These are phyloP conservation scores for Acanthosepion esculentum DNA, from an alignment of 2,888 invertebrate genomes.

Conservation along the genomic window DNA sequence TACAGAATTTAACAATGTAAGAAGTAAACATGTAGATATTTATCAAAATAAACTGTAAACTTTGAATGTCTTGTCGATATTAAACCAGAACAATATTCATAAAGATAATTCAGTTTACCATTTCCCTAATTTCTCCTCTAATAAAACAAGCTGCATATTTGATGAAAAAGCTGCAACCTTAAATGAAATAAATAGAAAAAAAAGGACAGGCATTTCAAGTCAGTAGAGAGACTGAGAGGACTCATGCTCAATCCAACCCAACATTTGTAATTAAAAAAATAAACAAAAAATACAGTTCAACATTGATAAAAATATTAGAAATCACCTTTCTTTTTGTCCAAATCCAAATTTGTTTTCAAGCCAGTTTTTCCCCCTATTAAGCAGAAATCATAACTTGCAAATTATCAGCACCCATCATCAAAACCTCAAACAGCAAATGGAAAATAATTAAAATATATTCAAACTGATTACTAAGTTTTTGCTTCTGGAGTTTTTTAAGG, in stretches of 20 bases:
- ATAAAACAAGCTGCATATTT: no score
- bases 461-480: no score
- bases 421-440: background rate
- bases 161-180: no score
- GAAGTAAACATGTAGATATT: no score
- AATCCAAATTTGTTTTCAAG: slow-evolving; percentile 22
- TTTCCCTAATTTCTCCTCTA: no score
- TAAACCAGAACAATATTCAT: no score
- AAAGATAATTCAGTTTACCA: no score
- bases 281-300: background rate
- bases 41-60: no score
- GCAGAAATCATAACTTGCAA: background rate
- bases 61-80: no score
- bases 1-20: no score
- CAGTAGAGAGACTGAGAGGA: background rate
- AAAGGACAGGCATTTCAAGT: background rate
- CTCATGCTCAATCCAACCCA: no score
- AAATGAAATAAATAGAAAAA: background rate
- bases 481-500: no score
- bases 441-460: background rate
- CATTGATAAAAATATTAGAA: background rate
- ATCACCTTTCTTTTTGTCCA: slow-evolving; percentile 33
- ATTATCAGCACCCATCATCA: background rate
- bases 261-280: background rate
- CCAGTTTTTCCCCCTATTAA: slow-evolving; percentile 22